Evolutionary conservation across 2,113 vertebrate genomes (phyloP).

Genomic region (Erythrocercus mccallii): DNA sequence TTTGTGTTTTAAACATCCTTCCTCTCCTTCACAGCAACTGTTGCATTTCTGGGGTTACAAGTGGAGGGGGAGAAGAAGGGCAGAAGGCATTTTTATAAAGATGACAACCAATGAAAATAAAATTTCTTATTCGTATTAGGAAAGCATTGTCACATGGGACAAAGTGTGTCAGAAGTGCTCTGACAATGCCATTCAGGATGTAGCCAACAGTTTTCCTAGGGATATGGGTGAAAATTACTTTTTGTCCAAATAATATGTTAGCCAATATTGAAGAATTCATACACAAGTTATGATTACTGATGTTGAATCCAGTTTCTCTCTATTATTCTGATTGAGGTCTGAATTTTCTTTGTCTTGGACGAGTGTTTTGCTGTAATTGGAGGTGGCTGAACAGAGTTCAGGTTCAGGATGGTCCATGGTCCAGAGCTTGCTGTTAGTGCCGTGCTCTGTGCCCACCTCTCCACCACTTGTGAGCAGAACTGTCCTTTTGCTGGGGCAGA

Average conservation of each 20-base stretch:
- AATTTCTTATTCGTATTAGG: neutral
- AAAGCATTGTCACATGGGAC: neutral
- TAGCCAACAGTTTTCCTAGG: neutral
- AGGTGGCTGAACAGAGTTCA: neutral
- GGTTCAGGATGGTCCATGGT: neutral
- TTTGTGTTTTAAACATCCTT: neutral
- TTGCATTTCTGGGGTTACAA: neutral
- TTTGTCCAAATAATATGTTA: neutral
- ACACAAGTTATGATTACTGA: neutral
- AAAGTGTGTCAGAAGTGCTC: neutral
- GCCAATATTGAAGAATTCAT: neutral
- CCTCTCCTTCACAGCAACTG: neutral
- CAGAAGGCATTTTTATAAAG: neutral
- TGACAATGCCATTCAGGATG: fast-evolving
- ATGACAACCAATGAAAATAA: neutral
- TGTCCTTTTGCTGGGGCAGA: neutral
- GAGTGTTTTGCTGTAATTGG: neutral
- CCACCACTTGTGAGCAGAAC: neutral
- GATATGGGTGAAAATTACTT: neutral
- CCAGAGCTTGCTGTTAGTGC: neutral
- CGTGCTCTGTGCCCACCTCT: neutral
- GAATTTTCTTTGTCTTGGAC: neutral
- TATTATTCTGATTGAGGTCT: neutral
- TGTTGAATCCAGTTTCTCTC: neutral
- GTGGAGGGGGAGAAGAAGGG: neutral